These are phyloP conservation scores for Macropis europaea DNA, from an alignment of 2,888 invertebrate genomes.

Conservation along the genomic window DNA sequence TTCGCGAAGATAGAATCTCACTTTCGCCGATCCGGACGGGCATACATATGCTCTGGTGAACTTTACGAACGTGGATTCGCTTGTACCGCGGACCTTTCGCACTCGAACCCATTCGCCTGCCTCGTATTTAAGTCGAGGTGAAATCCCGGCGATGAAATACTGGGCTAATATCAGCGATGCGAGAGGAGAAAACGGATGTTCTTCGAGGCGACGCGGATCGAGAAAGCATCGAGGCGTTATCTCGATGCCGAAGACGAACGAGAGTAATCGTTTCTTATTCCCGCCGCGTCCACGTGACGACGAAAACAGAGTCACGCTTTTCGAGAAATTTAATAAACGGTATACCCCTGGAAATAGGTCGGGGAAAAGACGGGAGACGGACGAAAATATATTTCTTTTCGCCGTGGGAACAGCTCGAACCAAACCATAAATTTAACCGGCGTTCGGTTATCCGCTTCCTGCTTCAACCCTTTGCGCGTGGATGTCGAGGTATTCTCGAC, in stretches of 20 bases:
- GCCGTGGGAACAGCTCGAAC: slow-evolving; percentile 55
- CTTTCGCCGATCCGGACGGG: slow-evolving; percentile 20
- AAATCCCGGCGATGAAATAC: not conserved
- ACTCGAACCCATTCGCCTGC: slow-evolving; percentile 19
- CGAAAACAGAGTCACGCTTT: slow-evolving; percentile 28
- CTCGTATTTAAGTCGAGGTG: slow-evolving; percentile 8
- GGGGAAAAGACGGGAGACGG: not conserved
- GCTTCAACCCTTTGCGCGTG: slow-evolving; percentile 50
- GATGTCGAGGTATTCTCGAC: slow-evolving; percentile 24
- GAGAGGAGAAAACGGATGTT: not conserved
- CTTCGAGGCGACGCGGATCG: not conserved
- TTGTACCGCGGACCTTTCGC: slow-evolving; percentile 7
- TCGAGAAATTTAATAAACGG: slow-evolving; percentile 50
- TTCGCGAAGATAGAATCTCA: slow-evolving; percentile 51
- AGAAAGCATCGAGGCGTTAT: not conserved
- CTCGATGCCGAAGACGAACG: not conserved
- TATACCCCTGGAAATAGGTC: slow-evolving; percentile 36
- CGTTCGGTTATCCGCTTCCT: slow-evolving; percentile 49
- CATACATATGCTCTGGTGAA: slow-evolving; percentile 15
- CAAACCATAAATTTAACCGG: slow-evolving; percentile 53
- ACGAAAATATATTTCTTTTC: slow-evolving; percentile 34
- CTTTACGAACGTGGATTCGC: slow-evolving; percentile 33
- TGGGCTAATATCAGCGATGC: not conserved
- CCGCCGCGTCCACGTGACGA: slow-evolving; percentile 4
- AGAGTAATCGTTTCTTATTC: slow-evolving; percentile 16